Base-by-base conservation (phyloP, 2,113 vertebrate species). In the Leucopsar rothschildi region DNA sequence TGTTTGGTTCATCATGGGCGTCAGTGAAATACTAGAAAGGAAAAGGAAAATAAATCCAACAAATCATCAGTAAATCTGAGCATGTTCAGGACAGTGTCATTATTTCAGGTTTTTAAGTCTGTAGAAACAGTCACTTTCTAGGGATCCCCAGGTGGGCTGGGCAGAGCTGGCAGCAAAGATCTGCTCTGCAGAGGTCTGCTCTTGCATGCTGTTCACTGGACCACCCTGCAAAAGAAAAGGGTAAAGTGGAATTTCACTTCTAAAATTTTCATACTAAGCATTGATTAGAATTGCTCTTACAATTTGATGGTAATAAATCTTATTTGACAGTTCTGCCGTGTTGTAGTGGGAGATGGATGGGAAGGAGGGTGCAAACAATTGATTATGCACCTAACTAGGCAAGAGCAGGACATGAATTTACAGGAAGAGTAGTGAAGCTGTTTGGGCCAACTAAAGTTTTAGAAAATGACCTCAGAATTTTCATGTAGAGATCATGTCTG, bases 221-320 rank as follows among this genome's bases (percentile, higher is more conserved):
- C 18, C 27, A 65, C 72, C 15, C 13, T 33, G 64, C 27, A 23
- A 56, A 86, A 81, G 44, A 39, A 83, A 44, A 86, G 42, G 79
- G 47, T 50, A 63, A 60, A 84, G 35, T 25, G n/a, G 45, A 78
- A 65, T 63, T 75, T 60, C 3, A 6, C 53, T 92, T 79, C 4
- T 33, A 86, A 79, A 28, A 19, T 59, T 77, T 88, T 63, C 64
- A 13, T 40, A 52, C 76, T n/a, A 86, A 91, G 60, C 44, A 66
- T 40, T 88, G 72, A 77, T 92, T 83, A 68, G 68, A 78, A 75
- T 66, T 78, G 68, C 55, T 68, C 22, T 39, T 92, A 68, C 5
- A 88, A 50, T 93, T 78, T 81, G 72, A 86, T 59, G n/a, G 82
- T 64, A 86, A 82, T 97, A 68, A 68, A 93, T 94, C 90, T 94